Evolutionary conservation across 2,797 vertebrate species (phyloP).

Genomic region (Liparis tanakae): DNA sequence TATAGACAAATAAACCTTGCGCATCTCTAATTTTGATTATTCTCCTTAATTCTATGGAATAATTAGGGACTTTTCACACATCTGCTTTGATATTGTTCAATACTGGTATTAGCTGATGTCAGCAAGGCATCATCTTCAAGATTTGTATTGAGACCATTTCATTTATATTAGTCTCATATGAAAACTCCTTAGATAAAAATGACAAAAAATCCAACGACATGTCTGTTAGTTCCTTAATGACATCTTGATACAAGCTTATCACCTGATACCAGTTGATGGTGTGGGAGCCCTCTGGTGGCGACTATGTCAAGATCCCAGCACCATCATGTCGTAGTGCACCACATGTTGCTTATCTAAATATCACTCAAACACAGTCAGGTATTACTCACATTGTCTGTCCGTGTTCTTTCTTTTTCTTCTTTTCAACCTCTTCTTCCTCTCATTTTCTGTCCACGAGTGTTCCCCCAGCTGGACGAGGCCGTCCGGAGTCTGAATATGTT

Average conservation of each 20-base stretch:
- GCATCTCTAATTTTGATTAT: background rate
- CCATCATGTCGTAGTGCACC: background rate
- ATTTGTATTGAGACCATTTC: background rate
- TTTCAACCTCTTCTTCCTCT: conserved; percentile 5
- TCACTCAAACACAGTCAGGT: background rate
- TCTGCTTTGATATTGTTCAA: background rate
- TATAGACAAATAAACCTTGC: background rate
- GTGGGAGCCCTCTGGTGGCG: conserved; percentile 2
- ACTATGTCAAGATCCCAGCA: background rate
- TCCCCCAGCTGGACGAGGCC: conserved; percentile 1
- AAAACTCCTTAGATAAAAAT: background rate
- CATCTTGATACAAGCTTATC: no score
- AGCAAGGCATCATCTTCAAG: background rate
- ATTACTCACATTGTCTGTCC: conserved; percentile 55
- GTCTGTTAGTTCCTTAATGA: background rate
- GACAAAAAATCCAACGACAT: background rate
- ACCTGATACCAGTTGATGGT: background rate
- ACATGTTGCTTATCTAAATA: background rate
- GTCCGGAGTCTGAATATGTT: conserved; percentile 12
- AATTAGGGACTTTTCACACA: background rate
- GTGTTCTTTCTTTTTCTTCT: conserved; percentile 10
- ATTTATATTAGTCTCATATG: background rate
- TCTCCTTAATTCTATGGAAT: background rate
- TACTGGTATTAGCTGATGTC: background rate
- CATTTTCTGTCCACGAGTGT: conserved; percentile 9